Evolutionary conservation across 2,888 invertebrate species (phyloP).

Genomic region (Amorpha juglandis): DNA sequence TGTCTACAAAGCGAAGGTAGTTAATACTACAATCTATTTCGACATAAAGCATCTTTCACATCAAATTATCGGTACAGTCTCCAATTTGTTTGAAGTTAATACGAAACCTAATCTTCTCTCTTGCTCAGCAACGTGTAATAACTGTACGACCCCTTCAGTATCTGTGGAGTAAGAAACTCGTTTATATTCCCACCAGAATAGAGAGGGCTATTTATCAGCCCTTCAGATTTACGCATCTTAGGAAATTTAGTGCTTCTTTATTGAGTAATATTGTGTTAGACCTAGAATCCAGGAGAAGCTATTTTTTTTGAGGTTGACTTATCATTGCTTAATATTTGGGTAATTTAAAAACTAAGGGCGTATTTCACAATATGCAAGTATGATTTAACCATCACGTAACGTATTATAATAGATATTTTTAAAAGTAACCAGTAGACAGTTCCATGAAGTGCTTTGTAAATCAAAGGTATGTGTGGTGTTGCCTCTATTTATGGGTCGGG

Average conservation of each 20-base stretch:
- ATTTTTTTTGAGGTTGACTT: too few relatives aligned
- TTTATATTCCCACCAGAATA: slow-evolving; percentile 14
- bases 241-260: slow-evolving; percentile 4
- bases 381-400: too few relatives aligned
- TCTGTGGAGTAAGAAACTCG: slow-evolving; percentile 52
- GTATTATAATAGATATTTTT: too few relatives aligned
- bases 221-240: slow-evolving; percentile 4
- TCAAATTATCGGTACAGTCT: background rate
- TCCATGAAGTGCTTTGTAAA: too few relatives aligned
- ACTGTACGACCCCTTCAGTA: slow-evolving; percentile 69
- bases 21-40: background rate
- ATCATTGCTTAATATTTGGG: too few relatives aligned
- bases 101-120: slow-evolving; percentile 42
- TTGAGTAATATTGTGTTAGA: background rate
- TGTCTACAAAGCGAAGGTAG: too few relatives aligned
- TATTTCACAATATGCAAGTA: too few relatives aligned
- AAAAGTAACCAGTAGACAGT: too few relatives aligned
- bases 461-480: too few relatives aligned
- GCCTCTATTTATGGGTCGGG: too few relatives aligned
- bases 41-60: background rate
- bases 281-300: background rate
- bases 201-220: background rate
- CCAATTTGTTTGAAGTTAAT: background rate
- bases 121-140: slow-evolving; percentile 64
- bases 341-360: too few relatives aligned